Evolutionary conservation across 2,113 vertebrate genomes (phyloP), one percentile per base, ranked within the genome.

Genomic region (Pygathrix nemaeus): DNA sequence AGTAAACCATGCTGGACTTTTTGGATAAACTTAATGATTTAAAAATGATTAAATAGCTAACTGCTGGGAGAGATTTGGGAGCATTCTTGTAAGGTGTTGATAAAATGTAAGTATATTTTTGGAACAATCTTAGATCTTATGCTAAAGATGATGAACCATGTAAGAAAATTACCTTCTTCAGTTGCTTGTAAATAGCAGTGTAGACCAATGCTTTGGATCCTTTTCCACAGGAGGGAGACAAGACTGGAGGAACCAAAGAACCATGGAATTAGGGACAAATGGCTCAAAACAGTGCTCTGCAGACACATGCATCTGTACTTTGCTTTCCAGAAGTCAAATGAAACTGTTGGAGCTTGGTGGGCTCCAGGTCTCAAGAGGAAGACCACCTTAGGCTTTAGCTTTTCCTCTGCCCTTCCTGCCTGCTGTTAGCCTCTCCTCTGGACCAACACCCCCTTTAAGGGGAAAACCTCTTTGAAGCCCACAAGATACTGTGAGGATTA

Each of bases 21-120:
- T 8, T 16, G 55, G 92, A 78, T 80, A 80, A 80, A 88, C 57
- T 80, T 20, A 27, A 59, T 23, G 82, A 92, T 70, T 96, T 80
- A 14, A 80, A 85, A 72, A 83, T 87, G 75, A 91, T 81, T 81
- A 70, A 90, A 68, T 7, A 52, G 79, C 79, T 72, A 59, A 88
- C 79, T 96, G 84, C 87, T 78, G 79, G 38, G 50, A 70, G 32
- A 64, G 57, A 73, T 25, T 18, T 12, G n/a, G 59, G 30, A 38
- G n/a, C 40, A 70, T 50, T 73, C 57, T 76, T 81, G 79, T 75
- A 70, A 64, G 72, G 72, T 48, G 64, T 43, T 80, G 86, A 73
- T 89, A 89, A 61, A 75, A 92, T 40, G n/a, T 45, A 94, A 91
- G 93, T n/a, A 52, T 73, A 84, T 45, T 93, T 98, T 93, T 50